Percentiles rank a stretch among this genome's conserved stretches.
Evolutionary conservation across 2,888 invertebrate species (phyloP).

Genomic region (Spatulosminthurus flaviceps): DNA sequence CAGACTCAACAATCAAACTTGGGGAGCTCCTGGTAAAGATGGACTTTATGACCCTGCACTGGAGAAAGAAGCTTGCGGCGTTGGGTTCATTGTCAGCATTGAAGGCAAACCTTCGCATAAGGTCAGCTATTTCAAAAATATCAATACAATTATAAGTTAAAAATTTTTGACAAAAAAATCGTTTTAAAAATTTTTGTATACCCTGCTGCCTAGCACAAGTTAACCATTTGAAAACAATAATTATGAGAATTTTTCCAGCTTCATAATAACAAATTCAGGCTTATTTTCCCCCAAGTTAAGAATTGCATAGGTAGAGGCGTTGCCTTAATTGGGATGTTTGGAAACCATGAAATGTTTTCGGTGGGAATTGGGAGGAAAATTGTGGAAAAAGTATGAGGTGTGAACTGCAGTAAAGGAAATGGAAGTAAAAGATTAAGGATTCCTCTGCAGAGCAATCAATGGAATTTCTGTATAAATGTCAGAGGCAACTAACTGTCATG

Average conservation of each 20-base stretch:
- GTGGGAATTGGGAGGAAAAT: not conserved
- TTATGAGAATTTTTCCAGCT: too few relatives aligned
- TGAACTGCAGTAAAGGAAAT: too few relatives aligned
- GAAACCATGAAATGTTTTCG: not conserved
- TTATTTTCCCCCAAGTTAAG: too few relatives aligned
- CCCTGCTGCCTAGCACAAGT: too few relatives aligned
- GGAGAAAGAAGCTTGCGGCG: slow-evolving; percentile 98
- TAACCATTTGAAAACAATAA: too few relatives aligned
- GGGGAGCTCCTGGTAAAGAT: slow-evolving; percentile 76
- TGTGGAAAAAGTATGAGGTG: not conserved
- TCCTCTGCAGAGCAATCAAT: slow-evolving; percentile 42
- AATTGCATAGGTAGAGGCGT: too few relatives aligned
- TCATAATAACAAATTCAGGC: too few relatives aligned
- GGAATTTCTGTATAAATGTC: not conserved
- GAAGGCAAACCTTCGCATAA: slow-evolving; percentile 93
- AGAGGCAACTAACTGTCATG: not conserved
- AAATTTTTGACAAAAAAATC: too few relatives aligned
- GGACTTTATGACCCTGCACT: slow-evolving; percentile 95
- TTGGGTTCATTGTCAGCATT: slow-evolving; percentile 98
- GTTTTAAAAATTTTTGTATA: too few relatives aligned
- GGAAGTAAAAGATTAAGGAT: too few relatives aligned
- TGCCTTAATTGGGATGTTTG: too few relatives aligned
- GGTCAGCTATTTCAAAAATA: slow-evolving; percentile 69
- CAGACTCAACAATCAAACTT: slow-evolving; percentile 41
- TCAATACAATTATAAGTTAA: too few relatives aligned